A percentile compares a stretch with the other conserved stretches of the same genome.
Conservation (phyloP, 2,113 vertebrate species). For the Circaetus gallicus region DNA sequence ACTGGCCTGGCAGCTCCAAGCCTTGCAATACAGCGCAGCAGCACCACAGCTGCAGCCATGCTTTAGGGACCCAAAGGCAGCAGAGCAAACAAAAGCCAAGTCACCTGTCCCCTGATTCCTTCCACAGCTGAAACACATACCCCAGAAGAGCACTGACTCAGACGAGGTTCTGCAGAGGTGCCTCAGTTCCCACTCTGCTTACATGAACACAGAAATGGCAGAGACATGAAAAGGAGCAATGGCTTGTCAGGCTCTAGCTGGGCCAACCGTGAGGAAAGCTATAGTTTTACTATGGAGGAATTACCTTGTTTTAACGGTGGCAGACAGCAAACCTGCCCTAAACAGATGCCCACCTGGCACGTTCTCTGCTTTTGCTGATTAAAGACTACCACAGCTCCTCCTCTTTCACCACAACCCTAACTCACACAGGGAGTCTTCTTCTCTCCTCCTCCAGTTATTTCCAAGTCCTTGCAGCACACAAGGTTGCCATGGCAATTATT, state of each 20-base stretch:
- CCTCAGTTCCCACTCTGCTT: background rate
- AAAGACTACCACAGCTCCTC: background rate
- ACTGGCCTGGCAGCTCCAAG: background rate
- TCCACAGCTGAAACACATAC: background rate
- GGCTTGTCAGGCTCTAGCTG: background rate
- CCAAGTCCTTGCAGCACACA: background rate
- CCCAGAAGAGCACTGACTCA: background rate
- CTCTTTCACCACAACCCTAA: background rate
- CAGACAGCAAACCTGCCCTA: background rate
- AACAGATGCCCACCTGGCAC: background rate
- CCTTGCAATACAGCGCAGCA: background rate
- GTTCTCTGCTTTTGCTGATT: background rate
- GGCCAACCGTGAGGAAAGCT: background rate
- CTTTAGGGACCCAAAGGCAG: background rate
- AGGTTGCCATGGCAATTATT: constrained; percentile 55
- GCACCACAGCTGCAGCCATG: accelerated
- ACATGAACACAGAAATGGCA: background rate
- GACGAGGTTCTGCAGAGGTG: background rate
- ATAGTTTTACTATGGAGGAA: background rate
- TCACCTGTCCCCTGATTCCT: background rate
- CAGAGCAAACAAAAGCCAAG: background rate
- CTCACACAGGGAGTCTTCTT: background rate
- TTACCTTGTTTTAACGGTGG: background rate
- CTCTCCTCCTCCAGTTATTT: background rate
- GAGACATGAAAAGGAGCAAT: background rate